Percentiles rank a stretch among this genome's conserved stretches.
These are phyloP conservation scores for Lamprologus callipterus DNA, from an alignment of 2,113 vertebrate genomes.

Conservation along the genomic window DNA sequence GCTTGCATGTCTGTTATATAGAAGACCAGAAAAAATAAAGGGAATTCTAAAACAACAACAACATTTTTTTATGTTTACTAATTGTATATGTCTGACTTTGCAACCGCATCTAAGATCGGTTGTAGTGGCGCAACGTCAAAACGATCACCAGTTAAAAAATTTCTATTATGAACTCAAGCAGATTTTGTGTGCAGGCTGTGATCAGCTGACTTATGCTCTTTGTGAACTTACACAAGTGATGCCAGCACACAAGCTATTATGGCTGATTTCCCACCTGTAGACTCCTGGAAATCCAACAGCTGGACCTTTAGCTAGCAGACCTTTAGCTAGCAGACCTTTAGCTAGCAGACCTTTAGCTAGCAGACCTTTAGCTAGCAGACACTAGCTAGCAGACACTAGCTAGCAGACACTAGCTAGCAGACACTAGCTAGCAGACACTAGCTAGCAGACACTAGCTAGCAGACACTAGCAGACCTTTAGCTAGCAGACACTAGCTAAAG, in stretches of 20 bases:
- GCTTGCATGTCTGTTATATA: rapidly evolving
- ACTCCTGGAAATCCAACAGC: not conserved
- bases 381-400: too few relatives aligned
- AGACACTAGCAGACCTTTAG: too few relatives aligned
- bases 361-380: too few relatives aligned
- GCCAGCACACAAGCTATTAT: not conserved
- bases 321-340: too few relatives aligned
- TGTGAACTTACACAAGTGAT: not conserved
- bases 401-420: too few relatives aligned
- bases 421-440: too few relatives aligned
- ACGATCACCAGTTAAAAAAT: not conserved
- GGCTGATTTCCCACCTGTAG: not conserved
- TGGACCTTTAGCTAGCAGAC: not conserved
- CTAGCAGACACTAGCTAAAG: not conserved
- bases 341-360: too few relatives aligned
- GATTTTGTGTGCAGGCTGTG: not conserved
- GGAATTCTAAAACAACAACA: not conserved
- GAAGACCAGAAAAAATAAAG: not conserved
- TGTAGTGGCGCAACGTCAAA: not conserved
- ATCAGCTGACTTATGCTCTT: rapidly evolving
- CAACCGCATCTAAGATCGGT: not conserved
- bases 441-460: too few relatives aligned
- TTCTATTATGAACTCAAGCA: not conserved
- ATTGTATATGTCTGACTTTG: not conserved
- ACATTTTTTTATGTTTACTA: not conserved